phyloP scores from a whole-genome alignment of 2,888 invertebrate species.

The Xylota segnis region DNA sequence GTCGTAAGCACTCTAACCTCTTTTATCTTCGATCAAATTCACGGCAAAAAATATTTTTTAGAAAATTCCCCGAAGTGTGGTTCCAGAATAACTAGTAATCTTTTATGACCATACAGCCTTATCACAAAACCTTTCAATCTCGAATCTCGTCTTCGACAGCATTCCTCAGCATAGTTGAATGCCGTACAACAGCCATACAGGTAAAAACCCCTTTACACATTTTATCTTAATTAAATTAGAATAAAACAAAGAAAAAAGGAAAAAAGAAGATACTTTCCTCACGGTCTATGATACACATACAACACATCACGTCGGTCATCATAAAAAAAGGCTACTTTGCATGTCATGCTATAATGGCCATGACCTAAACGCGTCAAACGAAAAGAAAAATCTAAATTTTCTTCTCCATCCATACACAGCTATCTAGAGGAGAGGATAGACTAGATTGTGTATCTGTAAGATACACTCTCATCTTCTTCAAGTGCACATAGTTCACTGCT shows the following conservation, averaged over 20 bases:
- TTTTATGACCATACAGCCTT: neutral
- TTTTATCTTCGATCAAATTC: neutral
- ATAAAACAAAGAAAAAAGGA: constrained; percentile 65
- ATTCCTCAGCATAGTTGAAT: constrained; percentile 29
- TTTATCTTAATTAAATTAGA: constrained; percentile 62
- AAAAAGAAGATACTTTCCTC: constrained; percentile 57
- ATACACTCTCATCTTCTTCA: constrained; percentile 52
- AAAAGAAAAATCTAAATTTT: constrained; percentile 41
- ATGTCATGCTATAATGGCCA: constrained; percentile 73
- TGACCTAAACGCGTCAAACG: constrained; percentile 62
- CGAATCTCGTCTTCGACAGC: constrained; percentile 26
- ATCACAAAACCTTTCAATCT: constrained; percentile 3
- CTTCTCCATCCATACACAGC: neutral
- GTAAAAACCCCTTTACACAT: constrained; percentile 28
- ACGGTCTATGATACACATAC: constrained; percentile 4
- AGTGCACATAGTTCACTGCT: constrained; percentile 66
- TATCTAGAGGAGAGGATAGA: neutral
- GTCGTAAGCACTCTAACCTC: neutral
- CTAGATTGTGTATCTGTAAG: constrained; percentile 16
- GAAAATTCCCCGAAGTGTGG: neutral
- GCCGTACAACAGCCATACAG: neutral
- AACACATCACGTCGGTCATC: constrained; percentile 4
- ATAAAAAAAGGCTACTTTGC: constrained; percentile 43
- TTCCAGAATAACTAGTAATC: neutral
- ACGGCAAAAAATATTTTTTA: neutral